Evolutionary conservation across 2,113 vertebrate species (phyloP).

Genomic region (Onychorhynchus coronatus): DNA sequence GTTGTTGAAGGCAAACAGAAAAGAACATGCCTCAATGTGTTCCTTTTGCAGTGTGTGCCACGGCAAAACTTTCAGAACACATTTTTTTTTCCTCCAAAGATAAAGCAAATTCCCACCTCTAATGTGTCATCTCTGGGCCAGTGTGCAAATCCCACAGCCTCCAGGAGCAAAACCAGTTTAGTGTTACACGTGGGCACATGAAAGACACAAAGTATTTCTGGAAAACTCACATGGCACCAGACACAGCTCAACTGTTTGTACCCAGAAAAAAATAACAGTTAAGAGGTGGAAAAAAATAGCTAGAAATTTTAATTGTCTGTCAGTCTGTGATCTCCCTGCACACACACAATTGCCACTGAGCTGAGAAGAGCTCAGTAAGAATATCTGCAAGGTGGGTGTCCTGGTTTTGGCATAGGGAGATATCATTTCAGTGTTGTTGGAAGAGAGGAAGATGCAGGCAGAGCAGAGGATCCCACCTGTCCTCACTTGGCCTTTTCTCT

Average conservation of each 20-base stretch:
- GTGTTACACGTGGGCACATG: not conserved
- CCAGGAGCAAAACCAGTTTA: not conserved
- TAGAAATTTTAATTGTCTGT: not conserved
- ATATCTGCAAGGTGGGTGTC: not conserved
- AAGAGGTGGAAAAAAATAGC: not conserved
- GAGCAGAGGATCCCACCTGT: not conserved
- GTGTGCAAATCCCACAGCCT: not conserved
- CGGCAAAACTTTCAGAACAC: not conserved
- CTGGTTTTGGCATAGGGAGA: not conserved
- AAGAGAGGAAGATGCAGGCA: not conserved
- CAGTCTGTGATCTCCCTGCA: not conserved
- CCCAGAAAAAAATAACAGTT: not conserved
- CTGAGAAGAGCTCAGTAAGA: not conserved
- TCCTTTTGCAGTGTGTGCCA: not conserved
- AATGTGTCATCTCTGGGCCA: not conserved
- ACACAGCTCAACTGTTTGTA: not conserved
- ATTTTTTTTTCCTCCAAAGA: not conserved
- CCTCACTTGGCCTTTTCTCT: not conserved
- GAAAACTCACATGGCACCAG: not conserved
- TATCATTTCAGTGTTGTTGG: not conserved
- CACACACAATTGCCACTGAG: not conserved
- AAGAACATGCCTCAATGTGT: not conserved
- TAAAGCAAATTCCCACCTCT: not conserved
- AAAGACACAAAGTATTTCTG: not conserved
- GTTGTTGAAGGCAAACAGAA: not conserved